phyloP scores from a whole-genome alignment of 2,113 vertebrate species.

The Cacatua alba region DNA sequence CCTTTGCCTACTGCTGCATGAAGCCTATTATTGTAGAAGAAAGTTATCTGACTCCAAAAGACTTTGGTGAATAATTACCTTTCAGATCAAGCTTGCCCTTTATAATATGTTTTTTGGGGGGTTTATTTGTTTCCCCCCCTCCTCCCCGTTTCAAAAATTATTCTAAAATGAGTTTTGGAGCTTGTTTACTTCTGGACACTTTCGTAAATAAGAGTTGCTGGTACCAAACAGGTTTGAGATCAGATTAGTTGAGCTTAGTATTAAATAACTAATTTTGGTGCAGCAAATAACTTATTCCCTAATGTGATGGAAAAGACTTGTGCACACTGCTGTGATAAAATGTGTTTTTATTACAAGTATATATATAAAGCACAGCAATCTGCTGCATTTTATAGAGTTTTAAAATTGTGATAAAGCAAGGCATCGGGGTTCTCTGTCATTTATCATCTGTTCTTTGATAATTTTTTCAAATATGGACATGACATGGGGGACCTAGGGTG shows the following conservation, averaged over 20 bases:
- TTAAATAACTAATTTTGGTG: not conserved
- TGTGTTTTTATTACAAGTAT: not conserved
- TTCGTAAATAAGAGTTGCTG: not conserved
- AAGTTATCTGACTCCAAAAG: not conserved
- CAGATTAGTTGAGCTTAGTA: not conserved
- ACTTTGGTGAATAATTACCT: not conserved
- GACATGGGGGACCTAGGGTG: no score
- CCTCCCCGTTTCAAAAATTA: not conserved
- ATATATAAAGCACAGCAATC: not conserved
- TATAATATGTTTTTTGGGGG: no score
- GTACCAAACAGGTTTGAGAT: not conserved
- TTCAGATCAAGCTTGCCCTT: no score
- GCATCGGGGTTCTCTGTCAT: not conserved
- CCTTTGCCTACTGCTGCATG: not conserved
- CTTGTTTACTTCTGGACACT: not conserved
- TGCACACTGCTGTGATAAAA: not conserved
- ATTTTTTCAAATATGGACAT: not conserved
- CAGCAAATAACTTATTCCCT: not conserved
- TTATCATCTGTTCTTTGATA: not conserved
- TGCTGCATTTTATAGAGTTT: not conserved
- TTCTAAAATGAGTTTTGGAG: constrained; percentile 20
- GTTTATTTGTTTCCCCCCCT: no score
- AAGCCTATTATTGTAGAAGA: not conserved
- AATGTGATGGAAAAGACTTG: not conserved
- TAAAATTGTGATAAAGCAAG: not conserved